Base-by-base conservation (phyloP, 2,797 vertebrate genomes). In the Podargus strigoides region DNA sequence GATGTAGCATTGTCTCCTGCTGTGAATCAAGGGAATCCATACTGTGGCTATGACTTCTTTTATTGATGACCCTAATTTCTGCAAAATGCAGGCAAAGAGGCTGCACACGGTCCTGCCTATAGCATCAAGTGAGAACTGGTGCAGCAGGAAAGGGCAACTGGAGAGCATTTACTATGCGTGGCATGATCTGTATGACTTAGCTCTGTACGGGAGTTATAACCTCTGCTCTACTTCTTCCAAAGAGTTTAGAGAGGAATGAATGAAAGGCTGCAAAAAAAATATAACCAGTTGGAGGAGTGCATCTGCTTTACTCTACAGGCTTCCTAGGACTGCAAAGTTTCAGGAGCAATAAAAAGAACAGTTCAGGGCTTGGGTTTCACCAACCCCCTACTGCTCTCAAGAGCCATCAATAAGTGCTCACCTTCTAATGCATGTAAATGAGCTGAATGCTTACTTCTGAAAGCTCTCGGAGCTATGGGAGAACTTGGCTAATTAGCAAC, bases 61-160 rank as follows among this genome's bases (percentile, higher is more conserved):
- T 94, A 96, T 76, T 81, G 82, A 93, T 88, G 91, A 67, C 82
- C 83, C 79, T 79, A 56, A 88, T 79, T 90, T 72, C 79, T 86
- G 73, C 73, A 68, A 86, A 94, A 75, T 24, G 55, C 52, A 74
- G 85, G 81, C 76, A 59, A 56, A 59, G 75, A 56, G 32, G 1
- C 60, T 41, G 63, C 81, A 39, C 63, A 4, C 3, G 6, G 58
- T 77, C 69, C 55, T 81, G 62, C 14, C 26, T 58, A 14, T 6
- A 7, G 44, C 21, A 37, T 2, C 68, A 12, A 2, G 72, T 34
- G 73, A 68, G 73, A 60, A 14, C 0, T 16, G 66, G 46, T 64
- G 68, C 64, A 18, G 30, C 0, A 34, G 75, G 62, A 86, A 39
- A 81, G 75, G 73, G 79, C 30, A 64, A 4, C 15, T 0, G 0